Percentiles rank a stretch among this genome's conserved stretches.
Evolutionary conservation across 2,113 vertebrate genomes (phyloP).

Genomic region (Peromyscus polionotus): DNA sequence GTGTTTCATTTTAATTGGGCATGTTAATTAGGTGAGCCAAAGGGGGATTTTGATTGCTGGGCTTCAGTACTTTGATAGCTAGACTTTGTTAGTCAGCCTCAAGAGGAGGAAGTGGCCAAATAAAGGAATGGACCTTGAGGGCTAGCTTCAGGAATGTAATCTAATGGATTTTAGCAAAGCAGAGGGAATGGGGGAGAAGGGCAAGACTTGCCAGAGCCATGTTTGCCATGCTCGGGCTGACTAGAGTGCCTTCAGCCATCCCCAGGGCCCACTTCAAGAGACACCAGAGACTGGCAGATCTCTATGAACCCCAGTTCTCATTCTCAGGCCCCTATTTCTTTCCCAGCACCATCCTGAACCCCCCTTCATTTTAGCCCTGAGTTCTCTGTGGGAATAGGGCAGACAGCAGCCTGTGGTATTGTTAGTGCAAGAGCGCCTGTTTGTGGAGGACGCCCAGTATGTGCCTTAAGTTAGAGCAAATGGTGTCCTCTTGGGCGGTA

Average conservation of each 20-base stretch:
- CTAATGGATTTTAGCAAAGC: not conserved
- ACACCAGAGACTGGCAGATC: not conserved
- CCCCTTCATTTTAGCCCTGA: not conserved
- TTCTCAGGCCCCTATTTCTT: not conserved
- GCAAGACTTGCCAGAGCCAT: too few relatives aligned
- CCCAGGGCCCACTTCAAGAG: not conserved
- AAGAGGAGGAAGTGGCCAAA: not conserved
- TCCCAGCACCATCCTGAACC: not conserved
- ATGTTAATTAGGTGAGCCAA: not conserved
- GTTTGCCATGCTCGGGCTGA: not conserved
- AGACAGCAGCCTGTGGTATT: not conserved
- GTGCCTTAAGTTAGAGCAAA: constrained; percentile 19
- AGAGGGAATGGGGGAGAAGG: not conserved
- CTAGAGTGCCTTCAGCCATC: not conserved
- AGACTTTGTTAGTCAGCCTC: not conserved
- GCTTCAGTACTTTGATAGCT: not conserved
- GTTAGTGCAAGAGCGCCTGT: not conserved
- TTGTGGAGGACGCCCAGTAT: not conserved
- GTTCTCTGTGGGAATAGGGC: not conserved
- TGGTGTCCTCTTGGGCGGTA: not conserved
- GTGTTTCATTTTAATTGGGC: not conserved
- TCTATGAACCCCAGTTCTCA: not conserved
- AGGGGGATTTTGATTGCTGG: not conserved
- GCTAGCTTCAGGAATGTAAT: not conserved
- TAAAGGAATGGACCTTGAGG: not conserved